phyloP scores from a whole-genome alignment of 2,888 invertebrate species.

The Orgyia antiqua region DNA sequence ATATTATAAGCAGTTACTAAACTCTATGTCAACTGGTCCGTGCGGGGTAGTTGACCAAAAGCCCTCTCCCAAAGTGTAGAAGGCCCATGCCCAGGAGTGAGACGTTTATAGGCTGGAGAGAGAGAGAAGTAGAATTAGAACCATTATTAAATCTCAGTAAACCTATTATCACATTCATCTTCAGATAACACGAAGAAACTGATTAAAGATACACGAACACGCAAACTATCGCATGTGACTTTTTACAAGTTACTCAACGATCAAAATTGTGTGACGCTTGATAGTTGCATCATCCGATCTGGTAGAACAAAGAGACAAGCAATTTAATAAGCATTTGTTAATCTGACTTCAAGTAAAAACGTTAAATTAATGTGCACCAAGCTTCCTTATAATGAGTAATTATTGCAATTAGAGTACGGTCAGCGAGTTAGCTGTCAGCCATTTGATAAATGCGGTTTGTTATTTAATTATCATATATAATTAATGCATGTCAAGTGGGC shows the following conservation, averaged over 20 bases:
- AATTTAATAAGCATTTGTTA: slow-evolving; percentile 73
- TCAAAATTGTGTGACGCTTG: slow-evolving; percentile 51
- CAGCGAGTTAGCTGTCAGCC: slow-evolving; percentile 41
- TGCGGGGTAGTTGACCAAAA: no score
- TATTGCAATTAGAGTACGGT: slow-evolving; percentile 69
- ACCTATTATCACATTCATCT: no score
- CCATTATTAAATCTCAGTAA: no score
- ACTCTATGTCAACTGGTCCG: no score
- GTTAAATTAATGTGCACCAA: slow-evolving; percentile 61
- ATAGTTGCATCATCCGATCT: slow-evolving; percentile 32
- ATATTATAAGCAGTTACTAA: no score
- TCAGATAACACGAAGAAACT: slow-evolving; percentile 28
- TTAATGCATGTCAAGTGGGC: slow-evolving; percentile 22
- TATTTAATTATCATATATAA: slow-evolving; percentile 33
- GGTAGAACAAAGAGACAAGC: slow-evolving; percentile 63
- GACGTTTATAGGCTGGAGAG: no score
- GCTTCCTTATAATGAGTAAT: slow-evolving; percentile 74
- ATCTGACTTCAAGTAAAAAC: slow-evolving; percentile 60
- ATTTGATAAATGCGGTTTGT: slow-evolving; percentile 36
- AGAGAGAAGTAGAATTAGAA: no score
- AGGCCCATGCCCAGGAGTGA: no score
- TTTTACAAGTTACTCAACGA: slow-evolving; percentile 38
- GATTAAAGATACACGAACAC: slow-evolving; percentile 43
- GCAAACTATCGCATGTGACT: slow-evolving; percentile 42
- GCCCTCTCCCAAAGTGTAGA: no score